Evolutionary conservation across 64 coral and sea anemone species (phyloP).

Genomic region (Platygyra sinensis): DNA sequence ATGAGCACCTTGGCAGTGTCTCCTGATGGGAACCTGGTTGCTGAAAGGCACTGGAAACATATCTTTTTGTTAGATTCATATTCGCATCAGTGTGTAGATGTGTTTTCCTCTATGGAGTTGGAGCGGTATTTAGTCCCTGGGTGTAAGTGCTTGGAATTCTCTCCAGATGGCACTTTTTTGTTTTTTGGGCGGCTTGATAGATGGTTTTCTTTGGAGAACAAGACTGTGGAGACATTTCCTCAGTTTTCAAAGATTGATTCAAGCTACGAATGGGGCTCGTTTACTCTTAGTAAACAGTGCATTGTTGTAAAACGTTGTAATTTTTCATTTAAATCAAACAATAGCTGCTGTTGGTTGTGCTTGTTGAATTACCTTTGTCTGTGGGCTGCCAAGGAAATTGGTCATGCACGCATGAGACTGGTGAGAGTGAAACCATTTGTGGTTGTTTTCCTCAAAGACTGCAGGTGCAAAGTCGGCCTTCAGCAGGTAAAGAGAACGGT

Average conservation of each 20-base stretch:
- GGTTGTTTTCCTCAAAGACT: neutral
- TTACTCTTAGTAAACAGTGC: neutral
- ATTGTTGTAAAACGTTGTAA: neutral
- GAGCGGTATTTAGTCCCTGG: too few relatives aligned
- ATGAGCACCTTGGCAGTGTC: too few relatives aligned
- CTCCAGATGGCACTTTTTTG: constrained; percentile 28
- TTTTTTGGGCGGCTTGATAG: constrained; percentile 44
- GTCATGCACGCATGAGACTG: too few relatives aligned
- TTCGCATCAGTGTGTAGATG: too few relatives aligned
- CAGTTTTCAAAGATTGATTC: neutral
- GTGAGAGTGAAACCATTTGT: neutral
- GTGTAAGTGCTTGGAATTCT: constrained; percentile 1
- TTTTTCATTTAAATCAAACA: too few relatives aligned
- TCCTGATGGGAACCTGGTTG: too few relatives aligned
- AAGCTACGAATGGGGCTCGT: neutral
- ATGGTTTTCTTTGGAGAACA: constrained; percentile 26
- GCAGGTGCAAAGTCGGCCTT: neutral
- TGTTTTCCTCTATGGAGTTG: too few relatives aligned
- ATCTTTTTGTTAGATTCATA: too few relatives aligned
- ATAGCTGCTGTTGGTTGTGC: neutral
- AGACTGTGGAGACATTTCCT: neutral
- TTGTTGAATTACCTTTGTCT: neutral
- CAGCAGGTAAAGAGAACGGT: neutral
- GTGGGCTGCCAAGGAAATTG: neutral
- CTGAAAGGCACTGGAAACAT: too few relatives aligned